These are phyloP conservation scores for Pipra filicauda DNA, from an alignment of 2,113 vertebrate genomes.

Conservation along the genomic window DNA sequence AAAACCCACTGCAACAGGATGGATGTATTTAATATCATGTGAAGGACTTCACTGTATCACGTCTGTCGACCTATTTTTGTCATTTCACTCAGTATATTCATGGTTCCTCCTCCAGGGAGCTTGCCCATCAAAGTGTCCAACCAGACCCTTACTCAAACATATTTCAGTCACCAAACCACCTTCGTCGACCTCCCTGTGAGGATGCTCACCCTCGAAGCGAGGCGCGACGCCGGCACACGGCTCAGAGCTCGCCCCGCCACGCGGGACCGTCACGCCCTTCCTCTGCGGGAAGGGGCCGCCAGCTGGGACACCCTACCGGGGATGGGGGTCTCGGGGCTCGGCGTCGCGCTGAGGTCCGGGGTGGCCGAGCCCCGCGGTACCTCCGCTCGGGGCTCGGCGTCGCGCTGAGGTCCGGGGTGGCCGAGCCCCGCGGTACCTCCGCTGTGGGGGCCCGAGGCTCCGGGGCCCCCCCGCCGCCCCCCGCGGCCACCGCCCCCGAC, in stretches of 20 bases:
- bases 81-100: not conserved
- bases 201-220: not conserved
- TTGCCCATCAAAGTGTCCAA: not conserved
- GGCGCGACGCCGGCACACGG: fast-evolving
- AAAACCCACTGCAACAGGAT: fast-evolving
- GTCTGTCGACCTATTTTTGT: not conserved
- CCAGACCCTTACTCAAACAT: not conserved
- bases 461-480: too few relatives aligned
- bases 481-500: not conserved
- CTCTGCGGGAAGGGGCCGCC: too few relatives aligned
- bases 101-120: not conserved
- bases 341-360: fast-evolving
- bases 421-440: too few relatives aligned
- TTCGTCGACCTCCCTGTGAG: fast-evolving
- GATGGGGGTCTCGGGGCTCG: fast-evolving
- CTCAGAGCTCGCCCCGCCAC: fast-evolving
- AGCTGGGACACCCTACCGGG: not conserved
- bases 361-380: not conserved
- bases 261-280: fast-evolving
- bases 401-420: fast-evolving
- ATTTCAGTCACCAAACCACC: fast-evolving
- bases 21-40: not conserved
- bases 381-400: fast-evolving
- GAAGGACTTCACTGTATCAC: fast-evolving
- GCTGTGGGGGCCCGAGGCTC: fast-evolving